phyloP scores from a whole-genome alignment of 2,797 vertebrate species.

The Prionace glauca region DNA sequence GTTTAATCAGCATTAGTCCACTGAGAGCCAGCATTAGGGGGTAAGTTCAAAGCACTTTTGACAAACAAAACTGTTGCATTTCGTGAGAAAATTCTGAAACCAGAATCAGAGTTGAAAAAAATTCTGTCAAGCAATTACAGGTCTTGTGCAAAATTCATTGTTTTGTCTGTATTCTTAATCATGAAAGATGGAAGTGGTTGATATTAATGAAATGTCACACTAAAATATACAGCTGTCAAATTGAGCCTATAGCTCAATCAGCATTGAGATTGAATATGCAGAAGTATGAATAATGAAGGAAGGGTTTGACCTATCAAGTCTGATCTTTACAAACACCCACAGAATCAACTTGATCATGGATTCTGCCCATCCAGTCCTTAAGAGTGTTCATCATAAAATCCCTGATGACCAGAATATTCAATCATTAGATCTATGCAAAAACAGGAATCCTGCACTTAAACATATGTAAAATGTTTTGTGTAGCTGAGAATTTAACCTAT shows the following conservation, averaged over 20 bases:
- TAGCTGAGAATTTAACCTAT: too few relatives aligned
- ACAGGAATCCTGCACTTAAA: background rate
- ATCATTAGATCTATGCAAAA: background rate
- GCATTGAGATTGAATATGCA: background rate
- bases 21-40: background rate
- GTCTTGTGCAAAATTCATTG: background rate
- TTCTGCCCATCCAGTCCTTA: background rate
- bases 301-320: background rate
- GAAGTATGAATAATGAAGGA: background rate
- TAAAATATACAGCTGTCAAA: conserved; percentile 23
- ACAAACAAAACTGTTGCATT: background rate
- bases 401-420: background rate
- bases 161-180: background rate
- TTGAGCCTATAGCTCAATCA: background rate
- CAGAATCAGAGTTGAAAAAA: background rate
- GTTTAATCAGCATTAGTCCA: too few relatives aligned
- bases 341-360: background rate
- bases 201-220: background rate
- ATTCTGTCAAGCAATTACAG: background rate
- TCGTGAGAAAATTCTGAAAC: background rate
- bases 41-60: background rate
- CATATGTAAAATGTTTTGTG: background rate
- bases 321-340: background rate
- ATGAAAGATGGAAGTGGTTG: background rate
- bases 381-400: background rate